Conservation (phyloP, 2,113 vertebrate genomes). For the Halcyon senegalensis region DNA sequence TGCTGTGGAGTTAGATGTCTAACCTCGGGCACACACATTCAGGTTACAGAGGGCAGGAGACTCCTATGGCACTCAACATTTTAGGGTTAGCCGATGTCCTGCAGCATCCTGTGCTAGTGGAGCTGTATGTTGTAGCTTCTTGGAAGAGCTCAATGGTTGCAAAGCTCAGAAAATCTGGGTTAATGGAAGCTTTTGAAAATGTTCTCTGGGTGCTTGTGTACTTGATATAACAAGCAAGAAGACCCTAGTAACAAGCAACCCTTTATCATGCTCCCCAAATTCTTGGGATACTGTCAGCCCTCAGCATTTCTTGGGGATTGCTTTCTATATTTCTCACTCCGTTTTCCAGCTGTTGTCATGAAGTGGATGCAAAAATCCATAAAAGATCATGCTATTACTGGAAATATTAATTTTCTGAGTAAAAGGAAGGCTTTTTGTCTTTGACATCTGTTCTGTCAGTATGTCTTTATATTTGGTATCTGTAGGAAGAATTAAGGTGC, state of each 20-base stretch:
- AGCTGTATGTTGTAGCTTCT: neutral
- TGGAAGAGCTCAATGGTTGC: neutral
- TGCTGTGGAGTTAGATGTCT: neutral
- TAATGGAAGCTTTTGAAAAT: neutral
- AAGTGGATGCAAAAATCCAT: neutral
- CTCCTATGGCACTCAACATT: neutral
- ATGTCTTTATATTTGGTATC: neutral
- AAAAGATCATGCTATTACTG: neutral
- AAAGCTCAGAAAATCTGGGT: neutral
- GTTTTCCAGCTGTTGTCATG: neutral
- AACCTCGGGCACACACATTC: neutral
- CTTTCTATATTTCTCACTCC: neutral
- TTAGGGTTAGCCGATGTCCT: neutral
- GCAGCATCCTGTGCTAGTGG: neutral
- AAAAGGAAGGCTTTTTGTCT: neutral
- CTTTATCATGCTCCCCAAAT: neutral
- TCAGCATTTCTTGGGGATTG: neutral
- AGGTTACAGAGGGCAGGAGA: neutral
- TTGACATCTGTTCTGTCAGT: neutral
- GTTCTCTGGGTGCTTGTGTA: neutral
- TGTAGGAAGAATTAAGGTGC: neutral
- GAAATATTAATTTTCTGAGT: neutral
- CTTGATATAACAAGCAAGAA: neutral
- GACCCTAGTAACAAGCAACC: neutral
- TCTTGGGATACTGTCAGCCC: neutral